A percentile compares a stretch with the other conserved stretches of the same genome.
Evolutionary conservation across 2,888 invertebrate species (phyloP).

Genomic region (Pelosia muscerda): DNA sequence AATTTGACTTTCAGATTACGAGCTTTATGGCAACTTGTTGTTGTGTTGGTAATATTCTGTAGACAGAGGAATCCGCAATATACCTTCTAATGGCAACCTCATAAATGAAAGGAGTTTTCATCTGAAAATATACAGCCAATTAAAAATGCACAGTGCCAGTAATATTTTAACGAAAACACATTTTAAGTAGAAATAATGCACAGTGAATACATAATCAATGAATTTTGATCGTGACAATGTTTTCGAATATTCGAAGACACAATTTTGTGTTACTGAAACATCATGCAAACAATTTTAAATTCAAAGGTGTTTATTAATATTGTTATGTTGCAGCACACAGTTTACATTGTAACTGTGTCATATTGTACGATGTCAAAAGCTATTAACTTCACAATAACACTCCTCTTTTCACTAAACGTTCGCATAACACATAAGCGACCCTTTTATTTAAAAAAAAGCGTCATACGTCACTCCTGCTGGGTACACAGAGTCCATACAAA

Average conservation of each 20-base stretch:
- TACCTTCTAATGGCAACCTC: constrained; percentile 23
- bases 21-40: constrained; percentile 60
- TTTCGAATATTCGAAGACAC: neutral
- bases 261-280: neutral
- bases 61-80: constrained; percentile 21
- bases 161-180: constrained; percentile 6
- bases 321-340: constrained; percentile 15
- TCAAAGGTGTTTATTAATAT: constrained; percentile 11
- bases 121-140: constrained; percentile 15
- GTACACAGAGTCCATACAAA: constrained; percentile 79
- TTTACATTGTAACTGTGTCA: constrained; percentile 35
- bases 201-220: neutral
- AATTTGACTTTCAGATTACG: constrained; percentile 65
- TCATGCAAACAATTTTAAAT: neutral
- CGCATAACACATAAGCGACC: constrained; percentile 51
- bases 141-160: neutral
- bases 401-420: constrained; percentile 51
- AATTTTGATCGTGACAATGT: neutral
- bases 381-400: constrained; percentile 59
- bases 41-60: constrained; percentile 40
- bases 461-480: constrained; percentile 75
- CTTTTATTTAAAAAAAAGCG: constrained; percentile 64
- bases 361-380: constrained; percentile 52
- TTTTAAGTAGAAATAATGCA: neutral
- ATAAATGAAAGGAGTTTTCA: constrained; percentile 20